Evolutionary conservation across 2,113 vertebrate species (phyloP).

Genomic region (Ornithorhynchus anatinus): DNA sequence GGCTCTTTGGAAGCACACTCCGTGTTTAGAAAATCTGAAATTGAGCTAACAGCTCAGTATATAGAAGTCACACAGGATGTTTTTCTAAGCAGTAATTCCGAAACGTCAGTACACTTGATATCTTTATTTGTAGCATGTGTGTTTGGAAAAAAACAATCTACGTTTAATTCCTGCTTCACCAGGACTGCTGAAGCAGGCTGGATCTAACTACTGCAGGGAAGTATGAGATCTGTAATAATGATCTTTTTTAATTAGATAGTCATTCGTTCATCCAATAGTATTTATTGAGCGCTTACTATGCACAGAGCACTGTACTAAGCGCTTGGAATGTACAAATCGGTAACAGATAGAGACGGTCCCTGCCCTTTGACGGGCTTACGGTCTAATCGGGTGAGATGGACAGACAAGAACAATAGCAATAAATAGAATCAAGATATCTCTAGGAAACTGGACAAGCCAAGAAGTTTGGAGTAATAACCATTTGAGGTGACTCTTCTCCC

Average conservation of each 20-base stretch:
- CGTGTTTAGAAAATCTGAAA: slow-evolving; percentile 62
- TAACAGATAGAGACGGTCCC: too few species aligned
- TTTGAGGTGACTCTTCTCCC: not conserved
- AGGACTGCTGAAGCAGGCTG: not conserved
- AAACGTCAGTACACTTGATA: slow-evolving; percentile 59
- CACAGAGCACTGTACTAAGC: too few species aligned
- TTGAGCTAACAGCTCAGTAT: slow-evolving; percentile 50
- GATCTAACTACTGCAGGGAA: slow-evolving; percentile 37
- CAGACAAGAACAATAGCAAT: too few species aligned
- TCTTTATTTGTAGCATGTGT: slow-evolving; percentile 61
- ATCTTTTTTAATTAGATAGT: not conserved
- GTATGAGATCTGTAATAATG: not conserved
- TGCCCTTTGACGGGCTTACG: too few species aligned
- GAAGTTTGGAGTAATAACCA: not conserved
- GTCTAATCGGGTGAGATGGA: too few species aligned
- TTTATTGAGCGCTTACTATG: too few species aligned
- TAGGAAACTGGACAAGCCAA: not conserved
- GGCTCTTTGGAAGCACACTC: slow-evolving; percentile 71
- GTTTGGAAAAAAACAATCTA: slow-evolving; percentile 51
- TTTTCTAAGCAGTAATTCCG: slow-evolving; percentile 58
- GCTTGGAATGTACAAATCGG: too few species aligned
- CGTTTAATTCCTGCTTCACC: slow-evolving; percentile 18
- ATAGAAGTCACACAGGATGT: slow-evolving; percentile 57
- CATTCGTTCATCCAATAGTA: too few species aligned
- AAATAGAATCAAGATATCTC: too few species aligned